Conservation (phyloP, 2,888 invertebrate genomes). For the Polyommatus icarus region DNA sequence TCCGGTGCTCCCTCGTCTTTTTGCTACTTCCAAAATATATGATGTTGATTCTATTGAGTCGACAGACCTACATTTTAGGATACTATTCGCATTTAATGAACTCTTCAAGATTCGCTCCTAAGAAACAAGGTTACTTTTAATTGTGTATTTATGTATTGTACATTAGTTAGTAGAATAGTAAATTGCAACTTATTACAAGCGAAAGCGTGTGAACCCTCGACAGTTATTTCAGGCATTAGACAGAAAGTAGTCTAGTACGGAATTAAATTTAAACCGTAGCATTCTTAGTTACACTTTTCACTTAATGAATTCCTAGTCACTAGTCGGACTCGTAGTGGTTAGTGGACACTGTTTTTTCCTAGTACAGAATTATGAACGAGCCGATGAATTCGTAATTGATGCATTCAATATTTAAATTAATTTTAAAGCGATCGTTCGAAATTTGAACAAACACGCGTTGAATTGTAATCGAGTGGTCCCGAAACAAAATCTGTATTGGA, state of each 20-base stretch:
- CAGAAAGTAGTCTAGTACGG: constrained; percentile 37
- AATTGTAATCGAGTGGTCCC: constrained; percentile 39
- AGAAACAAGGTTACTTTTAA: constrained; percentile 17
- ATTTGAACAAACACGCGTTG: constrained; percentile 30
- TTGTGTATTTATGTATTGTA: constrained; percentile 17
- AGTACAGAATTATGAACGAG: background rate
- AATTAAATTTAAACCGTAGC: constrained; percentile 33
- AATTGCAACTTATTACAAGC: constrained; percentile 3
- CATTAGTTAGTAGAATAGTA: constrained; percentile 8
- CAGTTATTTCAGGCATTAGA: constrained; percentile 37
- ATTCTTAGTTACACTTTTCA: constrained; percentile 34
- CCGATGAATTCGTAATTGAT: constrained; percentile 1
- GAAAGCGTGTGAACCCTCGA: constrained; percentile 39
- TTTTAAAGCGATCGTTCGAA: constrained; percentile 34
- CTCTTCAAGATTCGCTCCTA: background rate
- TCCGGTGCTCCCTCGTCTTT: constrained; percentile 43
- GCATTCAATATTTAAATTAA: constrained; percentile 21
- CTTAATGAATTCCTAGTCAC: constrained; percentile 22
- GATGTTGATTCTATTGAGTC: background rate
- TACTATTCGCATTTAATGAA: background rate
- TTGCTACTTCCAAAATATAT: constrained; percentile 30
- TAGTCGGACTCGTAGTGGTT: background rate
- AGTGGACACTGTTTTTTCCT: constrained; percentile 8
- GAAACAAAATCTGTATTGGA: constrained; percentile 45
- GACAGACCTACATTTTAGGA: background rate